Evolutionary conservation across 2,113 vertebrate species (phyloP), one percentile per base, ranked within the genome.

Genomic region (Callionymus lyra): DNA sequence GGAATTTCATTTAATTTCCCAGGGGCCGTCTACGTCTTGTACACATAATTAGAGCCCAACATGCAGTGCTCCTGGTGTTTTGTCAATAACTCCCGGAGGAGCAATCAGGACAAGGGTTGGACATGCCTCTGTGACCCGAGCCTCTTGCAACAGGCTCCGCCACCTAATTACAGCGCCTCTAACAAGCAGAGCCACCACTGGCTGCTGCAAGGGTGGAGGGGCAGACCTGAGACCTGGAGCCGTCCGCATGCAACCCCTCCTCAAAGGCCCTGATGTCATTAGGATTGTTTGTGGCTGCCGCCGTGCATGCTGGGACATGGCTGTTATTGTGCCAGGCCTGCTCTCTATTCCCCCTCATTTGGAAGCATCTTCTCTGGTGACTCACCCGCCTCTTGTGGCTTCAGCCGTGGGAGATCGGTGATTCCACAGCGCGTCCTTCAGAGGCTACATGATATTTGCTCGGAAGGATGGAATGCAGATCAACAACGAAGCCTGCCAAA

Each of bases 1-100:
- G 92, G 92, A 91, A 94, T 93, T 92, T 89, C 87, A 89, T 91
- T 94, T 94, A 93, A 94, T 94, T 95, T 96, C 91, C 92, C 92
- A 81, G 57, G 88, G 89, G 93, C 86, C 84, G 77, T 82, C 81
- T 82, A 85, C 88, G 89, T 88, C 90, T 93, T 91, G 88, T 94
- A 94, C 88, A 92, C 90, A 93, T 94, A 94, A 94, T 94, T 94
- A 93, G 90, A 91, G 88, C 82, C 87, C 85, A 88, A 87, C 86
- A 88, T 85, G 89, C 86, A 91, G 87, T 84, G 86, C 89, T 91
- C 83, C 84, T 87, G 88, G 87, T 89, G 87, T 92, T 92, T 93
- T 92, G 89, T 92, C 90, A 90, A 93, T 94, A 91, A 92, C 90
- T 87, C 91, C 90, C 89, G 51, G 43, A 87, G 88, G 92, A 88